Evolutionary conservation across 2,113 vertebrate genomes (phyloP), one percentile per base, ranked within the genome.

Genomic region (Notechis scutatus): DNA sequence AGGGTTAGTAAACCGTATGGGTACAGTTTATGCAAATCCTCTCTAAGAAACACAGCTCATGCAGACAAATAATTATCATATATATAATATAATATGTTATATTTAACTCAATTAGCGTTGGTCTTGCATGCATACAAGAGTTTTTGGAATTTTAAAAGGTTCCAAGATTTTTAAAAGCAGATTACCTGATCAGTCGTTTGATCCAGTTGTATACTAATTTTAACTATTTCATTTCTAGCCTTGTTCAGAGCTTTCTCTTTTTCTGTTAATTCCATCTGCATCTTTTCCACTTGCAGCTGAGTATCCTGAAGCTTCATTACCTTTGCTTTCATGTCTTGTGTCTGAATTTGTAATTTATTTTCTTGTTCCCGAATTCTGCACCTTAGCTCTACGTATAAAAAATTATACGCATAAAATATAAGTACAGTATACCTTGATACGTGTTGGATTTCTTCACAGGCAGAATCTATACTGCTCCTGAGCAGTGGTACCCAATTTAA

Each of bases 241-340:
- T 98, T 99, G 89, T 95, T 95, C 95, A 98, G 93, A 95, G 96
- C 94, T 97, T 98, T 97, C 93, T 98, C 98, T 90, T 98, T 98
- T 52, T 99, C 98, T 0, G 42, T 93, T 93, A 99, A 97, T 88
- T 99, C 98, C 92, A 95, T 92, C 93, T 97, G 98, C 29, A 97
- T 91, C 95, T 97, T 98, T 81, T 98, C 98, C 93, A 99, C 93
- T 5, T 98, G 98, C 18, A 96, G 96, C 92, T 98, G 98, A 1
- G 97, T 93, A 56, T 99, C 99, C 92, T 98, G 98, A 56, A 97
- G 94, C 93, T 98, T 98, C 93, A 95, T 97, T 29, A 97, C 87
- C 52, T 98, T 97, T 86, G 64, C 96, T 94, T 97, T 98, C 61
- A 97, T 96, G 59, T 98, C 97, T 94, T 98, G 98, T 89, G 99